Conservation (phyloP, 2,113 vertebrate genomes). For the Paradoxurus hermaphroditus region DNA sequence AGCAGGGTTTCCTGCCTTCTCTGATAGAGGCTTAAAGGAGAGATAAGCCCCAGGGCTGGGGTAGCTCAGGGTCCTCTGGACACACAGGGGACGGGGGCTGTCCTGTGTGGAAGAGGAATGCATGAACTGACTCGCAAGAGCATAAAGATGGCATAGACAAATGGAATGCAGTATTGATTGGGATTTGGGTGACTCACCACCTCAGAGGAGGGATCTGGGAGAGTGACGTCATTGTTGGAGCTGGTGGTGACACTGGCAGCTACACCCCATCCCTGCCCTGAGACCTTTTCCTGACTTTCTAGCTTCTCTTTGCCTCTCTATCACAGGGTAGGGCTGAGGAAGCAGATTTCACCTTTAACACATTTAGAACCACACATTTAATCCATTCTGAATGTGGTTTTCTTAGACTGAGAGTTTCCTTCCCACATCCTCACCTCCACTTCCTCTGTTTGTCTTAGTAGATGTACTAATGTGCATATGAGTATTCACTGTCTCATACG, state of each 20-base stretch:
- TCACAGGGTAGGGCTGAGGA: background rate
- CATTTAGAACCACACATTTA: background rate
- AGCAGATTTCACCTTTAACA: constrained; percentile 33
- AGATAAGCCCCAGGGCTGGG: background rate
- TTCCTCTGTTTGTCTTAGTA: background rate
- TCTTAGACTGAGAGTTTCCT: background rate
- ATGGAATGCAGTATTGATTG: constrained; percentile 33
- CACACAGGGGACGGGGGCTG: background rate
- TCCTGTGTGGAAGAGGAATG: background rate
- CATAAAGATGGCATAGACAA: background rate
- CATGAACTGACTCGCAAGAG: background rate
- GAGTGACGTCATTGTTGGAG: constrained; percentile 48
- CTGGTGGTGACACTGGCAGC: background rate
- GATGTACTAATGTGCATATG: background rate
- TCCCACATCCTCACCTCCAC: background rate
- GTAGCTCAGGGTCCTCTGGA: background rate
- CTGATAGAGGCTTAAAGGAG: background rate
- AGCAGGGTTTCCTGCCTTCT: background rate
- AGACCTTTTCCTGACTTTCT: background rate
- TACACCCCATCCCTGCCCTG: background rate
- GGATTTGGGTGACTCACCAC: constrained; percentile 47
- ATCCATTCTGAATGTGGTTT: background rate
- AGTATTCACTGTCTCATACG: constrained; percentile 36
- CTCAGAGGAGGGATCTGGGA: constrained; percentile 9
- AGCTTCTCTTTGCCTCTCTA: background rate